phyloP scores from a whole-genome alignment of 2,888 invertebrate species.

The Apotomis turbidana region DNA sequence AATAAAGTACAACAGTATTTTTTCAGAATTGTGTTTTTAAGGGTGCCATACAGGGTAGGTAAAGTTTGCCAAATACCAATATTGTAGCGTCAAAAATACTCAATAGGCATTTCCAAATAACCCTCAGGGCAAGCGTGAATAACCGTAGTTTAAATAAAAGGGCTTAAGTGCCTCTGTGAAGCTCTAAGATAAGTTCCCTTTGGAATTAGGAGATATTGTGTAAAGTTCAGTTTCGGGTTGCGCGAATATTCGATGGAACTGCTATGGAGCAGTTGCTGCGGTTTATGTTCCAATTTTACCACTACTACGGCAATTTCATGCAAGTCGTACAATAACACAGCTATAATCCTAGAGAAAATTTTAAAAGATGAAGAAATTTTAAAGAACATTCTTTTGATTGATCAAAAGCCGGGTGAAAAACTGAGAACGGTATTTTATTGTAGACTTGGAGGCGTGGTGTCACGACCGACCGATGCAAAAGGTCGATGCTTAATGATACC shows the following conservation, averaged over 20 bases:
- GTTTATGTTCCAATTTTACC: constrained; percentile 3
- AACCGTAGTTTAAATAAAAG: not conserved
- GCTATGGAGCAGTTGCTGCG: constrained; percentile 20
- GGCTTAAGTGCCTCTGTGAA: not conserved
- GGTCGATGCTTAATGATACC: too few relatives aligned
- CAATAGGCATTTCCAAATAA: not conserved
- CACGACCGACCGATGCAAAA: too few relatives aligned
- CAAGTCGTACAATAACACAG: too few relatives aligned
- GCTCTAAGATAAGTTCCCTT: not conserved
- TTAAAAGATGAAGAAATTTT: too few relatives aligned
- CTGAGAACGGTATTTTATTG: too few relatives aligned
- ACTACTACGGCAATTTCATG: not conserved
- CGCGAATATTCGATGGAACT: constrained; percentile 16
- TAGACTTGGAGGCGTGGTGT: too few relatives aligned
- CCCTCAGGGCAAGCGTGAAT: not conserved
- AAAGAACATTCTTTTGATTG: too few relatives aligned
- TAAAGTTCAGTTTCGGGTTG: constrained; percentile 8
- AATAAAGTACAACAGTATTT: not conserved
- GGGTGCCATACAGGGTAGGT: not conserved
- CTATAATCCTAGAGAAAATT: too few relatives aligned
- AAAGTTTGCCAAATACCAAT: not conserved
- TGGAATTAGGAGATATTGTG: not conserved
- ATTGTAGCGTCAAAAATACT: not conserved
- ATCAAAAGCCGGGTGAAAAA: too few relatives aligned
- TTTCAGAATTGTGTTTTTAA: not conserved